Evolutionary conservation across 2,113 vertebrate genomes (phyloP), one percentile per base, ranked within the genome.

Genomic region (Galemys pyrenaicus): DNA sequence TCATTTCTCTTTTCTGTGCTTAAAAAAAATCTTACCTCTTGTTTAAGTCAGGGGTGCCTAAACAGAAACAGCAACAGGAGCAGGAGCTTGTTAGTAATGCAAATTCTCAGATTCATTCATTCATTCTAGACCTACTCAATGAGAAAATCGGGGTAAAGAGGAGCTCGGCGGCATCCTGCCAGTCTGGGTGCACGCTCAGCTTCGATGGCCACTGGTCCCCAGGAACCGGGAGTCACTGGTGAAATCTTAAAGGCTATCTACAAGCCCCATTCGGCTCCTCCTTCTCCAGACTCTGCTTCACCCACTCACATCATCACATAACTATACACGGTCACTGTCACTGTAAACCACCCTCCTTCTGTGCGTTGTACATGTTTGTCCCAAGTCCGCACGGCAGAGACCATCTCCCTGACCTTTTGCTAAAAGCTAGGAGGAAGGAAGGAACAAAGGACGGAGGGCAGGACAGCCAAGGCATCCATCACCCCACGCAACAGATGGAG

Each of bases 1-100:
- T 81, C 46, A 88, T 84, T 81, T 88, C 30, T 62, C 54, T 87
- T 87, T 70, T 35, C 62, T 73, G 46, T 4, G 83, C 83, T 87
- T 87, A 37, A 17, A 67, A 51, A 91, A 92, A 94, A 73, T 70
- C 32, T 65, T 78, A 82, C 7, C 32, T 74, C 56, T 11, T 70
- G 30, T 46, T 92, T 89, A 85, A 70, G 56, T 58, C 24, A 73
- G 35, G 67, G 26, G 60, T 13, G 26, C 39, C 26, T 78, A 84
- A 87, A 54, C 8, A 73, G 78, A 84, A 87, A 68, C 41, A 80
- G 71, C 32, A 78, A 56, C 22, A 56, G 54, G 54, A 32, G 77
- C 35, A 84, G 86, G 56, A 89, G 20, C 67, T 90, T 92, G 22
- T 79, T 41, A 56, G 54, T 37, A 87, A 78, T 9, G n/a, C 32